Evolutionary conservation across 1,140 invertebrate genomes (phyloP), one percentile per base, ranked within the genome.

Genomic region (Musca vetustissima): DNA sequence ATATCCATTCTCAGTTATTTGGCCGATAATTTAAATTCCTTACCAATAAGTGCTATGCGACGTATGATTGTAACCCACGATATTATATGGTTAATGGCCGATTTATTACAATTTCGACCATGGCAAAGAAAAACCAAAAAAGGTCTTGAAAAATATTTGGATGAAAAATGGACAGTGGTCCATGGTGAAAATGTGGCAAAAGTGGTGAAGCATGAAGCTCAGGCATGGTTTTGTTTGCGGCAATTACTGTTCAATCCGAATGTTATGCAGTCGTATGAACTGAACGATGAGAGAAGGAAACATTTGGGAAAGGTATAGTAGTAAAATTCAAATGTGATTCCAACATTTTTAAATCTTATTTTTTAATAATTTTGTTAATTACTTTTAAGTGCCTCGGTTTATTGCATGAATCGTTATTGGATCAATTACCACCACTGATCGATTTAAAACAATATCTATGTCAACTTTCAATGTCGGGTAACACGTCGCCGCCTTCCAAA

Each of bases 391-490:
- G 88, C 77, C 90, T 22, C 85, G 90, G 80, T 82, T 84, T 78
- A 22, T 75, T 93, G 22, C 84, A 88, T 7, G 90, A 92, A 64
- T 73, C 79, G 14, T 74, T 91, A 13, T 68, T 94, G 43, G 92
- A 93, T 76, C 92, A 94, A 83, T 82, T 94, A 66, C 87, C 91
- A 1, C 90, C 91, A 13, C 78, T 94, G 3, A 84, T 87, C 9
- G 91, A 93, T 52, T 80, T 94, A 6, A 89, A 92, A 80, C 85
- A 88, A 78, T 92, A 88, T 82, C 80, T 94, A 24, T 85, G 85
- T 72, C 86, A 70, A 68, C 66, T 79, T 8, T 53, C 71, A 15
- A 72, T 68, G 21, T n/a, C 57, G 13, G 49, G 22, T 73, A 76
- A 72, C 71, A 15, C 75, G 9, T 79, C 72, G 22, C 67, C 72